phyloP scores from a whole-genome alignment of 2,113 vertebrate genomes.

The Ceratotherium simum region DNA sequence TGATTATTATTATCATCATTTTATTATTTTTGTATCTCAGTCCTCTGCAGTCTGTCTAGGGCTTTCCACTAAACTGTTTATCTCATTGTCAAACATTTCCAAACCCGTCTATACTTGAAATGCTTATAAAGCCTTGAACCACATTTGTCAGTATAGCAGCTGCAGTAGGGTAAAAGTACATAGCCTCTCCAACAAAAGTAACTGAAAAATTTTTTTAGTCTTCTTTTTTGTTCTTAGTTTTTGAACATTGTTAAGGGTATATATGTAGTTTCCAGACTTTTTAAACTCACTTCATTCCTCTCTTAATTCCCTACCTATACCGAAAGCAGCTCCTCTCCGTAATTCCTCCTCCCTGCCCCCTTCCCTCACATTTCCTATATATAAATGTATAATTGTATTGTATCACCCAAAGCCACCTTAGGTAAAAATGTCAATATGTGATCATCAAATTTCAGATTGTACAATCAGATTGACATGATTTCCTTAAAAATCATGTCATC shows the following conservation, averaged over 20 bases:
- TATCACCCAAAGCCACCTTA: not conserved
- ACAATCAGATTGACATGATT: not conserved
- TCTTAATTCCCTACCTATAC: not conserved
- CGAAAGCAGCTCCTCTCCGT: not conserved
- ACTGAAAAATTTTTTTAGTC: not conserved
- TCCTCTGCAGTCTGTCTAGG: not conserved
- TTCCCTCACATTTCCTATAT: not conserved
- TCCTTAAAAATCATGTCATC: not conserved
- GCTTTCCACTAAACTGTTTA: not conserved
- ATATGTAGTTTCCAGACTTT: not conserved
- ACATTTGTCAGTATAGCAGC: not conserved
- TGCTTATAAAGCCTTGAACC: not conserved
- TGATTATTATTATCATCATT: not conserved
- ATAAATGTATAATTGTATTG: not conserved
- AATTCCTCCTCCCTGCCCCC: not conserved
- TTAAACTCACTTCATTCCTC: not conserved
- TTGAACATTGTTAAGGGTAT: not conserved
- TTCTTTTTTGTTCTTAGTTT: not conserved
- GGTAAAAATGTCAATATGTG: not conserved
- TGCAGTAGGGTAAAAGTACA: not conserved
- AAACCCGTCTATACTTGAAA: not conserved
- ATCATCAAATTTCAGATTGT: slow-evolving; percentile 1
- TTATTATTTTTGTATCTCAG: not conserved
- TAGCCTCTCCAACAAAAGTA: not conserved
- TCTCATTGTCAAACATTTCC: not conserved